These are phyloP conservation scores for Pelvicachromis taeniatus DNA, from an alignment of 2,113 vertebrate species.

Conservation along the genomic window DNA sequence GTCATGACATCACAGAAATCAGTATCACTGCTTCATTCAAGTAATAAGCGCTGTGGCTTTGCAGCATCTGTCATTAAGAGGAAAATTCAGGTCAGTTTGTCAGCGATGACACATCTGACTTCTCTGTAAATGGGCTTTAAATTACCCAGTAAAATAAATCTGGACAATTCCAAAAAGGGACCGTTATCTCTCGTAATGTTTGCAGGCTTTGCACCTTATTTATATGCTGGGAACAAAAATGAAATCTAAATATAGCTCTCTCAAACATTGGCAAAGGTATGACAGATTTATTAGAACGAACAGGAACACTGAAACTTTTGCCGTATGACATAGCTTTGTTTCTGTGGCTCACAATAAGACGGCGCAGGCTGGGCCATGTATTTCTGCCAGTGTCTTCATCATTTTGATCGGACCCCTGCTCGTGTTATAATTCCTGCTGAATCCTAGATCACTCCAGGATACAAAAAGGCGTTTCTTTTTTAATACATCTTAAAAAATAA, in stretches of 20 bases:
- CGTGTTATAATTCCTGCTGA: slow-evolving; percentile 10
- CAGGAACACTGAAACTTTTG: not conserved
- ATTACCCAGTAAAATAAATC: not conserved
- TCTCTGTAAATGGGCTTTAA: not conserved
- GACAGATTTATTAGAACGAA: not conserved
- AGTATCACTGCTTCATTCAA: not conserved
- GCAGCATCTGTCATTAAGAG: slow-evolving; percentile 45
- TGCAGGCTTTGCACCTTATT: not conserved
- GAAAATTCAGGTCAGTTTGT: slow-evolving; percentile 53
- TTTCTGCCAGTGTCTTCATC: slow-evolving; percentile 5
- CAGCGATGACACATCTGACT: slow-evolving; percentile 28
- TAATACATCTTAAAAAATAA: not conserved
- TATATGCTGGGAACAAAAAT: not conserved
- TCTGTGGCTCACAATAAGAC: not conserved
- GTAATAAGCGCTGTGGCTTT: slow-evolving; percentile 31
- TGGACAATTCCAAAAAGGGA: not conserved
- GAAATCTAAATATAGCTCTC: not conserved
- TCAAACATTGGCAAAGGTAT: not conserved
- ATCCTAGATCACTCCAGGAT: slow-evolving; percentile 24
- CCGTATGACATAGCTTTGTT: not conserved
- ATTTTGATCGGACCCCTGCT: not conserved
- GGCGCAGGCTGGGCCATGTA: not conserved
- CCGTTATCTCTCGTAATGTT: not conserved
- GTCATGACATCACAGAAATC: not conserved
- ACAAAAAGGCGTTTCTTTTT: not conserved